Conservation (phyloP, 2,888 invertebrate species). For the Chrysotoxum bicinctum region DNA sequence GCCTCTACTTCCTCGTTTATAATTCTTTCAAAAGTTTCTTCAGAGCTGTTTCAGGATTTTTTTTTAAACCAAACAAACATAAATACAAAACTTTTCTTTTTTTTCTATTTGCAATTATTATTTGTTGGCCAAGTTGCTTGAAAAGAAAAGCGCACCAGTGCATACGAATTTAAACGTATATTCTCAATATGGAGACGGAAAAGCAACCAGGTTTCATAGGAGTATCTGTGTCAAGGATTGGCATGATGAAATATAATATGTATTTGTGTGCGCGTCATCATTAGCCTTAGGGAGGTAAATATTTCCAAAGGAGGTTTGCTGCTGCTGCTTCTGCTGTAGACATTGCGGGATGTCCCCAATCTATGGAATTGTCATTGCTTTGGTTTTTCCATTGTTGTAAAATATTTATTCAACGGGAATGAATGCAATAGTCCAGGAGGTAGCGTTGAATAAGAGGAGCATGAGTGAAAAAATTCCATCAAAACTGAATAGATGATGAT, state of each 20-base stretch:
- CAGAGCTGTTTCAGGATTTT: neutral
- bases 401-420: neutral
- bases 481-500: too few species aligned
- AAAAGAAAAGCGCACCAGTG: conserved; percentile 6
- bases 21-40: conserved; percentile 57
- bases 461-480: too few species aligned
- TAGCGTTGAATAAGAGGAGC: neutral
- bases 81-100: neutral
- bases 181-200: conserved; percentile 31
- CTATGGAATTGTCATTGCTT: conserved; percentile 19
- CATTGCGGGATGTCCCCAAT: conserved; percentile 10
- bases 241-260: conserved; percentile 35
- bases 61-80: neutral
- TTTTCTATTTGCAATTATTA: conserved; percentile 40
- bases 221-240: conserved; percentile 68
- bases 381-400: neutral
- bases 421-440: neutral
- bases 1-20: conserved; percentile 25
- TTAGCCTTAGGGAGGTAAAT: conserved; percentile 46
- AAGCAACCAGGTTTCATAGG: conserved; percentile 47
- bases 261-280: conserved; percentile 12
- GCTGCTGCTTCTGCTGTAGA: neutral
- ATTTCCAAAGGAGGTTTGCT: neutral
- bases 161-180: conserved; percentile 14
- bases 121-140: conserved; percentile 42